Evolutionary conservation across 2,888 invertebrate species (phyloP).

Genomic region (Caenorhabditis sp.): DNA sequence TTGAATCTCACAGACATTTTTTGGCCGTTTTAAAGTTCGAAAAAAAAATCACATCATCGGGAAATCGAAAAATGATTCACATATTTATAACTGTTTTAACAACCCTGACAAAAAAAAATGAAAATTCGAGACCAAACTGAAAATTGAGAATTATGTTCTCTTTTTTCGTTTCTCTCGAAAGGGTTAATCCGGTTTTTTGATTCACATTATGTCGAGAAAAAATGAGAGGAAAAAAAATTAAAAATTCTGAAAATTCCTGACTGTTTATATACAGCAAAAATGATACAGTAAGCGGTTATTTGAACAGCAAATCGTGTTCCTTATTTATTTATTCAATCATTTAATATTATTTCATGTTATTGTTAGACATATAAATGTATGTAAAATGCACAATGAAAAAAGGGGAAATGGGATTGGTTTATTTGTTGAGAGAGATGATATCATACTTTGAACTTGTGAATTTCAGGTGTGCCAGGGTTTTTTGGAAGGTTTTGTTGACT

Average conservation of each 20-base stretch:
- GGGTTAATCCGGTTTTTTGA: background rate
- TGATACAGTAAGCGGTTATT: background rate
- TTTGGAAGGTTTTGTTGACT: no score
- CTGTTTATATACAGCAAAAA: background rate
- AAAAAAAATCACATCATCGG: no score
- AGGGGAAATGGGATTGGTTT: background rate
- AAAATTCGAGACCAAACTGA: background rate
- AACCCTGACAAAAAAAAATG: no score
- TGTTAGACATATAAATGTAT: background rate
- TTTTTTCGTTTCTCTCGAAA: background rate
- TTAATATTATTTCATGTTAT: background rate
- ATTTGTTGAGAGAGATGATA: background rate
- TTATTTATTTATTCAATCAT: background rate
- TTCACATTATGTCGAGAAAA: background rate
- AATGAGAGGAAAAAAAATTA: background rate
- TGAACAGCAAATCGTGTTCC: background rate
- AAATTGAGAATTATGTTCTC: background rate
- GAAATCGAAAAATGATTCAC: background rate
- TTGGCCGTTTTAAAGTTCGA: no score
- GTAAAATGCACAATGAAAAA: background rate
- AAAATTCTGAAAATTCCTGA: background rate
- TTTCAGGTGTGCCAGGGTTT: background rate
- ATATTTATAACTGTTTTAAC: background rate
- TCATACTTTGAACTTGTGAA: background rate
- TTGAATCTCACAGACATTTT: no score